A percentile compares a stretch with the other conserved stretches of the same genome.
Conservation (phyloP, 2,113 vertebrate genomes). For the Ptychochromis oligacanthus region DNA sequence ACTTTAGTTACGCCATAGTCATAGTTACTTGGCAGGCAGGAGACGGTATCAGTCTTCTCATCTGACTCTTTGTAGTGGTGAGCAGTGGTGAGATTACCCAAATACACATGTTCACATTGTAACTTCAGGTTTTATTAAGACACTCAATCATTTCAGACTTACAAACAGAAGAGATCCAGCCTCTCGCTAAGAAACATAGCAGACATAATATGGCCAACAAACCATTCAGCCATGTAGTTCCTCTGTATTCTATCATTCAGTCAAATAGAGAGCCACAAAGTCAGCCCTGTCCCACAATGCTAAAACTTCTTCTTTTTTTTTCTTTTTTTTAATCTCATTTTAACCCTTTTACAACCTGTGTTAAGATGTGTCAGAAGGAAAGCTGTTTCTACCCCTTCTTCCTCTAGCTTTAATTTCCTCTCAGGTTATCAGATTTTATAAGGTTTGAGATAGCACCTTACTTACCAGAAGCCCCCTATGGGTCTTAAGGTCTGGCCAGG, state of each 20-base stretch:
- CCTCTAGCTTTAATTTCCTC: slow-evolving; percentile 25
- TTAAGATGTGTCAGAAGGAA: slow-evolving; percentile 36
- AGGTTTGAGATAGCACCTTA: slow-evolving; percentile 38
- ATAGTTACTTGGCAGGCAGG: not conserved
- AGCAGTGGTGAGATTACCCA: not conserved
- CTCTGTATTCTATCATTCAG: slow-evolving; percentile 33
- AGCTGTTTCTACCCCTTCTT: not conserved
- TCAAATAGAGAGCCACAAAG: slow-evolving; percentile 23
- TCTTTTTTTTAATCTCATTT: too few species aligned
- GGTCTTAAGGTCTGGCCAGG: slow-evolving; percentile 19
- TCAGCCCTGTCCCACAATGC: not conserved
- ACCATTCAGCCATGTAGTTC: slow-evolving; percentile 11
- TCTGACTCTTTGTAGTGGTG: not conserved
- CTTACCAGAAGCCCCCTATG: slow-evolving; percentile 42
- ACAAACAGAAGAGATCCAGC: not conserved
- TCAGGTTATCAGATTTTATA: slow-evolving; percentile 60
- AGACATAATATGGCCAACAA: not conserved
- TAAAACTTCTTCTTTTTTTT: slow-evolving; percentile 37
- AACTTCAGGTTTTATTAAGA: slow-evolving; percentile 6
- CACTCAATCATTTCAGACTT: not conserved
- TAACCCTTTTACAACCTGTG: slow-evolving; percentile 35
- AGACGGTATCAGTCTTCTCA: not conserved
- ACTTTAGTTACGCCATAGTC: not conserved
- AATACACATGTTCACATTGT: not conserved
- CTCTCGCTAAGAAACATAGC: slow-evolving; percentile 9